Conservation (phyloP, 1,140 invertebrate genomes). For the Drosophila kanapiae region DNA sequence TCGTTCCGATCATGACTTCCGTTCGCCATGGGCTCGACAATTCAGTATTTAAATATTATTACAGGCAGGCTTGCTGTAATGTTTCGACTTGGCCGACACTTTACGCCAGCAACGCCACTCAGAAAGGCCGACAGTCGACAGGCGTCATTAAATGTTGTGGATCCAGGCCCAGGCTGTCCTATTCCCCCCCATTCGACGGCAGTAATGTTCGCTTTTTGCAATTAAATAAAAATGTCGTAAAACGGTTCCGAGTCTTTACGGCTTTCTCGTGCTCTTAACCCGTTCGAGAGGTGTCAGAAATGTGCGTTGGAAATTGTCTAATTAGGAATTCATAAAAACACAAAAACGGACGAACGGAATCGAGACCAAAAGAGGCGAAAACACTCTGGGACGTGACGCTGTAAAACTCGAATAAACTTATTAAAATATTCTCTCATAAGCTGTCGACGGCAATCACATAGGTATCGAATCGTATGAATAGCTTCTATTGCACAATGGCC, state of each 20-base stretch:
- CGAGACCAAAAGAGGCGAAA: constrained; percentile 19
- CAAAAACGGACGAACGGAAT: constrained; percentile 14
- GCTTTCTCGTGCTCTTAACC: constrained; percentile 45
- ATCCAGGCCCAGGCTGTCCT: constrained; percentile 2
- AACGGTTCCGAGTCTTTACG: constrained; percentile 61
- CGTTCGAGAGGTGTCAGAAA: constrained; percentile 73
- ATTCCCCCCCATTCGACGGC: constrained; percentile 38
- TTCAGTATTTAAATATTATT: constrained; percentile 59
- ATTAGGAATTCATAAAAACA: constrained; percentile 77
- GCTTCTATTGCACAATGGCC: constrained; percentile 52
- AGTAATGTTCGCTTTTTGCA: constrained; percentile 65
- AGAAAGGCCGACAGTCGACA: constrained; percentile 42
- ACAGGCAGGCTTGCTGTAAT: constrained; percentile 53
- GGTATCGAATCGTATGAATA: constrained; percentile 21
- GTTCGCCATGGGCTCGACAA: constrained; percentile 11
- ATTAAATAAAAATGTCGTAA: constrained; percentile 81
- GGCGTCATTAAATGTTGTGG: constrained; percentile 57
- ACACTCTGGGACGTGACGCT: constrained; percentile 53
- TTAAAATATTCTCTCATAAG: constrained; percentile 62
- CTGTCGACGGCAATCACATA: constrained; percentile 20
- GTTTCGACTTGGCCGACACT: constrained; percentile 63
- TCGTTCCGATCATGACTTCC: constrained; percentile 14
- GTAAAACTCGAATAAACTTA: constrained; percentile 74
- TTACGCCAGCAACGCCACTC: constrained; percentile 39
- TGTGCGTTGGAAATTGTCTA: constrained; percentile 68